phyloP scores from a whole-genome alignment of 2,797 vertebrate genomes.

The Ptychobarbus kaznakovi region DNA sequence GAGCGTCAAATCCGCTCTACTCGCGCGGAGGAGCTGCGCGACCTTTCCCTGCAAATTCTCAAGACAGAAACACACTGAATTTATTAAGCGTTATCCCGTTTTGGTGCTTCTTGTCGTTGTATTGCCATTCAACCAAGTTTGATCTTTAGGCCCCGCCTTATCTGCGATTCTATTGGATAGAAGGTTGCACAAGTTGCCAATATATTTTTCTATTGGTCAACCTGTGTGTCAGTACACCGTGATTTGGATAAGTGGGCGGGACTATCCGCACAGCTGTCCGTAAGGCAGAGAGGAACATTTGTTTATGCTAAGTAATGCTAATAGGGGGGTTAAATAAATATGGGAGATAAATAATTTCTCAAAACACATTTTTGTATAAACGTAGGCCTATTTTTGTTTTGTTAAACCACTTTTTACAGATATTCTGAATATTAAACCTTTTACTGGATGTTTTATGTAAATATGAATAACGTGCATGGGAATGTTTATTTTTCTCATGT shows the following conservation, averaged over 20 bases:
- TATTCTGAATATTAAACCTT: not conserved
- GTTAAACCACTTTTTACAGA: not conserved
- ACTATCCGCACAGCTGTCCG: constrained; percentile 34
- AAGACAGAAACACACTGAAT: constrained; percentile 36
- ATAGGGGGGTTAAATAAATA: not conserved
- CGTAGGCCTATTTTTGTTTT: not conserved
- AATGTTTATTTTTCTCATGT: not conserved
- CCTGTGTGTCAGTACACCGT: constrained; percentile 59
- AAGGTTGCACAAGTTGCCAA: constrained; percentile 61
- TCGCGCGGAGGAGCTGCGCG: constrained; percentile 12
- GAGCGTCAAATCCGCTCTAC: constrained; percentile 14
- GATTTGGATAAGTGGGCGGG: constrained; percentile 68
- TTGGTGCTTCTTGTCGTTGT: constrained; percentile 68
- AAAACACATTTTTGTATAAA: not conserved
- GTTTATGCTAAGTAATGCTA: not conserved
- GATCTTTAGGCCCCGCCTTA: constrained; percentile 73
- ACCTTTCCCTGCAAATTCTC: constrained; percentile 26
- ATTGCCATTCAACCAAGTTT: constrained; percentile 80
- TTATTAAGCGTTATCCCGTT: constrained; percentile 63
- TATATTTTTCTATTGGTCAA: constrained; percentile 70
- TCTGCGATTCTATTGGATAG: constrained; percentile 67
- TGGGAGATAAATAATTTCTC: not conserved
- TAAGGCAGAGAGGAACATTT: not conserved
- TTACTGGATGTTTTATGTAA: not conserved
- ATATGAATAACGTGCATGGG: not conserved